A percentile compares a stretch with the other conserved stretches of the same genome.
These are phyloP conservation scores for Oryzias melastigma DNA, from an alignment of 2,113 vertebrate genomes.

Conservation along the genomic window DNA sequence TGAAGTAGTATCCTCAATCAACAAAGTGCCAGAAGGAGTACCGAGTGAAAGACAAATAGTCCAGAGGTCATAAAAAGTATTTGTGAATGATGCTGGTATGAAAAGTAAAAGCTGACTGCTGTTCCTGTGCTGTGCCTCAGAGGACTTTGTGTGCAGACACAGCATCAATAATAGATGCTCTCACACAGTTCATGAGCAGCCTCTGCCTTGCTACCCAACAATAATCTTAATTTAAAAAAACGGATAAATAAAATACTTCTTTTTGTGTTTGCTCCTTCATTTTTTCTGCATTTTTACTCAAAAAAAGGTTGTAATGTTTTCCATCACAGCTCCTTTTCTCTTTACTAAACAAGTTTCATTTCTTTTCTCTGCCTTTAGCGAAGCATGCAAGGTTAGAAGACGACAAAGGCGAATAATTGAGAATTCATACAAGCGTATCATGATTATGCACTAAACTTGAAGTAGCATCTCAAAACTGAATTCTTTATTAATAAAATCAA, in stretches of 20 bases:
- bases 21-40: slow-evolving; percentile 11
- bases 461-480: too few species aligned
- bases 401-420: slow-evolving; percentile 6
- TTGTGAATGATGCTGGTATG: slow-evolving; percentile 14
- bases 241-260: slow-evolving; percentile 30
- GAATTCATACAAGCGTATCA: slow-evolving; percentile 6
- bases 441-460: slow-evolving; percentile 4
- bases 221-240: slow-evolving; percentile 6
- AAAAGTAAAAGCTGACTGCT: slow-evolving; percentile 32
- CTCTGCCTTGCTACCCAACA: slow-evolving; percentile 34
- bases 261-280: slow-evolving; percentile 2
- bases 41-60: slow-evolving; percentile 13
- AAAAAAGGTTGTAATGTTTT: too few species aligned
- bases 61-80: slow-evolving; percentile 14
- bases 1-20: slow-evolving; percentile 24
- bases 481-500: too few species aligned
- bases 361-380: slow-evolving; percentile 9
- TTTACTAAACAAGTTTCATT: background rate
- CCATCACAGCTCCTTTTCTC: background rate
- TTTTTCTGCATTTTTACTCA: background rate
- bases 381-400: slow-evolving; percentile 30
- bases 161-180: slow-evolving; percentile 66
- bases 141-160: slow-evolving; percentile 46
- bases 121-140: slow-evolving; percentile 39
- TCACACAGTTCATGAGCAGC: slow-evolving; percentile 41